phyloP scores from a whole-genome alignment of 2,113 vertebrate species.

The Steatornis caripensis region DNA sequence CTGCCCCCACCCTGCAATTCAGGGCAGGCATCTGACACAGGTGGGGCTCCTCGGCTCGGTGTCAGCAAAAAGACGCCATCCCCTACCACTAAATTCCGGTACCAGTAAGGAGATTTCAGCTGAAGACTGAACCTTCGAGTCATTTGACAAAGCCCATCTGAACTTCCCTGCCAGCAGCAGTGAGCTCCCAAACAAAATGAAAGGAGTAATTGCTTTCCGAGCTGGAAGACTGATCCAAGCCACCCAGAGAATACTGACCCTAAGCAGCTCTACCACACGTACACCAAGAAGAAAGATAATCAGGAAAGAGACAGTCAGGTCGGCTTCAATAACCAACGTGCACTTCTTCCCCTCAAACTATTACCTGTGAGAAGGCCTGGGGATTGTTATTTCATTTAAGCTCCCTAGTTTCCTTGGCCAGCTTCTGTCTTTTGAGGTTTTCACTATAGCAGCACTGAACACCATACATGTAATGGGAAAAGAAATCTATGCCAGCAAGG shows the following conservation, averaged over 20 bases:
- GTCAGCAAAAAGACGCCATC: neutral
- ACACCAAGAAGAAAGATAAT: neutral
- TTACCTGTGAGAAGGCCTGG: neutral
- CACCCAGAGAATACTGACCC: neutral
- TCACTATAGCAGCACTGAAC: neutral
- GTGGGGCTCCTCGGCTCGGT: neutral
- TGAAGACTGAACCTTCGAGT: neutral
- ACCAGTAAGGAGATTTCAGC: neutral
- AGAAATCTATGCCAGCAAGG: neutral
- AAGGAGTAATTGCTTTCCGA: constrained; percentile 7
- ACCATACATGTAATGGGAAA: neutral
- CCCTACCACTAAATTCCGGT: neutral
- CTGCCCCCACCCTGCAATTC: neutral
- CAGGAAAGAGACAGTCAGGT: neutral
- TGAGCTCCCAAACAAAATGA: neutral
- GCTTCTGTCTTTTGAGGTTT: neutral
- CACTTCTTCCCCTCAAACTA: neutral
- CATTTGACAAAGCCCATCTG: neutral
- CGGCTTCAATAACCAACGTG: neutral
- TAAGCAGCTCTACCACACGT: neutral
- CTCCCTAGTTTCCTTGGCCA: neutral
- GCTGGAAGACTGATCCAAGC: neutral
- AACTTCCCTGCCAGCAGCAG: neutral
- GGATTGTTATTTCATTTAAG: neutral
- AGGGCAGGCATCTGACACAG: neutral